phyloP scores from a whole-genome alignment of 2,888 invertebrate genomes.

The Gerris lacustris region DNA sequence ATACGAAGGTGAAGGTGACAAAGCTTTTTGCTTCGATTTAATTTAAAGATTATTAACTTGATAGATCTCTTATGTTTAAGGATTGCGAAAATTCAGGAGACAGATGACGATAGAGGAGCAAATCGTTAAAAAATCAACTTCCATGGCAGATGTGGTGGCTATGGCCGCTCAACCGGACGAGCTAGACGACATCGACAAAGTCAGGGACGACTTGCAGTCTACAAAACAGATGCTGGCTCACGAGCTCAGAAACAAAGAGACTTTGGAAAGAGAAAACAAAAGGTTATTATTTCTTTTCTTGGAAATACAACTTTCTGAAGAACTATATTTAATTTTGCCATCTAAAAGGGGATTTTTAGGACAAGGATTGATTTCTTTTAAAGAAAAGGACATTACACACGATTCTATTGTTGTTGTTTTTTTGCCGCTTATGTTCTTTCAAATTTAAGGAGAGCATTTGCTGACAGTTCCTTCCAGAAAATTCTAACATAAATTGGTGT shows the following conservation, averaged over 20 bases:
- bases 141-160: conserved; percentile 45
- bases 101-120: conserved; percentile 85
- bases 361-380: no score
- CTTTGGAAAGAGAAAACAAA: conserved; percentile 73
- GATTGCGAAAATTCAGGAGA: conserved; percentile 67
- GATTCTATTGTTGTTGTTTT: no score
- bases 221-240: conserved; percentile 81
- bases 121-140: conserved; percentile 62
- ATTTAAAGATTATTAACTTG: background rate
- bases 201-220: conserved; percentile 73
- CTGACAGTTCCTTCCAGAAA: no score
- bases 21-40: background rate
- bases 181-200: conserved; percentile 81
- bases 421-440: no score
- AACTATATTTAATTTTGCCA: no score
- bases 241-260: conserved; percentile 74
- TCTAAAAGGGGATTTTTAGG: no score
- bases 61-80: conserved; percentile 29
- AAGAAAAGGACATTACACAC: no score
- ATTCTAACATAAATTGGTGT: no score
- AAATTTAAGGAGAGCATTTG: no score
- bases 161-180: conserved; percentile 56
- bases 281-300: conserved; percentile 35
- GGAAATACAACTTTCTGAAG: no score
- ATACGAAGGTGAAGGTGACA: no score